These are phyloP conservation scores for Melitaea cinxia DNA, from an alignment of 1,140 invertebrate genomes.

Conservation along the genomic window DNA sequence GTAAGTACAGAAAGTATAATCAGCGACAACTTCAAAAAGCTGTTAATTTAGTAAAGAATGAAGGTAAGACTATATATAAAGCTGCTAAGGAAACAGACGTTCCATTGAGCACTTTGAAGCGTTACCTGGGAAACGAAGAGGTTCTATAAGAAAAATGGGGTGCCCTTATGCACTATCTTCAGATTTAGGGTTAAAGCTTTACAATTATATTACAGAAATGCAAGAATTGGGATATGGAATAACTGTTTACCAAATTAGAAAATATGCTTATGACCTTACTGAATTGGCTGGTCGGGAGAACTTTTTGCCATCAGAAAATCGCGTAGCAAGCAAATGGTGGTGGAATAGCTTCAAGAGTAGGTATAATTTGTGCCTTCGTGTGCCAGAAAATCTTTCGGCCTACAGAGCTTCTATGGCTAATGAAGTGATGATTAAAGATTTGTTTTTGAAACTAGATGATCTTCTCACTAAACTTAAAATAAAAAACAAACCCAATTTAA, in stretches of 20 bases:
- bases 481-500: constrained; percentile 5
- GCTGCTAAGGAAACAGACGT: constrained; percentile 6
- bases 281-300: constrained; percentile 12
- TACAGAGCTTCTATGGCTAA: constrained; percentile 18
- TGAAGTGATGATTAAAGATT: constrained; percentile 18
- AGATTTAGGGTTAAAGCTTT: constrained; percentile 12
- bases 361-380: constrained; percentile 20
- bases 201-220: constrained; percentile 17
- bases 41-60: neutral
- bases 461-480: constrained; percentile 7
- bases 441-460: constrained; percentile 11
- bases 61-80: constrained; percentile 3
- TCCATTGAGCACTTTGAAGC: constrained; percentile 10
- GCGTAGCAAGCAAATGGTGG: constrained; percentile 21
- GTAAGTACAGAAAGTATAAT: constrained; percentile 19
- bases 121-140: constrained; percentile 11
- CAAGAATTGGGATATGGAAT: constrained; percentile 18
- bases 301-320: constrained; percentile 17
- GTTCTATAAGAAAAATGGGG: constrained; percentile 11
- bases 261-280: constrained; percentile 23
- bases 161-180: constrained; percentile 8
- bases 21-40: constrained; percentile 17
- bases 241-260: constrained; percentile 18
- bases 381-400: constrained; percentile 19
- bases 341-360: constrained; percentile 19